Evolutionary conservation across 2,888 invertebrate genomes (phyloP).

Genomic region (Timandra comae): DNA sequence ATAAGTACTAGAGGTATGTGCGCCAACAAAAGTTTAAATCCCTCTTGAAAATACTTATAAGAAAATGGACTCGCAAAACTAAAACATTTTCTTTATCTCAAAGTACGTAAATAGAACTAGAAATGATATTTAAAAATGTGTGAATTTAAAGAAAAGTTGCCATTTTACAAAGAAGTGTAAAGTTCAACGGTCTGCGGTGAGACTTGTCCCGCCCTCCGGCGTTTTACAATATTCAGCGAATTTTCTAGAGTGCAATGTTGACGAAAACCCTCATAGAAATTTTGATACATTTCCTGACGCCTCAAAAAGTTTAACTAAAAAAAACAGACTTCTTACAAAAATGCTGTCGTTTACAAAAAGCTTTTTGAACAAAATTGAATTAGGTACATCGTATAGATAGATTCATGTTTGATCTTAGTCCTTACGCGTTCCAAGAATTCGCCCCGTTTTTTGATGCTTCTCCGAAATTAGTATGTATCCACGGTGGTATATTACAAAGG

Average conservation of each 20-base stretch:
- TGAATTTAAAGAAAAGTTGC: conserved; percentile 17
- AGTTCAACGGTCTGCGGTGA: conserved; percentile 23
- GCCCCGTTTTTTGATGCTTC: conserved; percentile 20
- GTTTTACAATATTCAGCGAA: conserved; percentile 23
- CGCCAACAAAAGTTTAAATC: too few relatives aligned
- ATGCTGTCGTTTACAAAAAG: too few relatives aligned
- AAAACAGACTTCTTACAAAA: too few relatives aligned
- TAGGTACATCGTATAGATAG: too few relatives aligned
- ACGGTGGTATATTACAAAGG: conserved; percentile 23
- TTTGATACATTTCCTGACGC: conserved; percentile 18
- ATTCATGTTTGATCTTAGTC: conserved; percentile 20
- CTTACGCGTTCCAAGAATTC: conserved; percentile 20
- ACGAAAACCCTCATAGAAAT: conserved; percentile 18
- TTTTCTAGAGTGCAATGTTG: conserved; percentile 19
- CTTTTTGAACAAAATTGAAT: too few relatives aligned
- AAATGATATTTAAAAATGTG: conserved; percentile 6
- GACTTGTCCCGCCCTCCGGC: conserved; percentile 17
- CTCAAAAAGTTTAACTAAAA: too few relatives aligned
- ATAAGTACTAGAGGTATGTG: too few relatives aligned
- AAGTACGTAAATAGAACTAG: too few relatives aligned
- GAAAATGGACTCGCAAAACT: too few relatives aligned
- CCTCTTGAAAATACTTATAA: too few relatives aligned
- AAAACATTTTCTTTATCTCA: too few relatives aligned
- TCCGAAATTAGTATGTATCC: conserved; percentile 22
- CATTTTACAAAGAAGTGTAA: conserved; percentile 28